Evolutionary conservation across 2,888 invertebrate species (phyloP).

Genomic region (Lepidochitona cinerea): DNA sequence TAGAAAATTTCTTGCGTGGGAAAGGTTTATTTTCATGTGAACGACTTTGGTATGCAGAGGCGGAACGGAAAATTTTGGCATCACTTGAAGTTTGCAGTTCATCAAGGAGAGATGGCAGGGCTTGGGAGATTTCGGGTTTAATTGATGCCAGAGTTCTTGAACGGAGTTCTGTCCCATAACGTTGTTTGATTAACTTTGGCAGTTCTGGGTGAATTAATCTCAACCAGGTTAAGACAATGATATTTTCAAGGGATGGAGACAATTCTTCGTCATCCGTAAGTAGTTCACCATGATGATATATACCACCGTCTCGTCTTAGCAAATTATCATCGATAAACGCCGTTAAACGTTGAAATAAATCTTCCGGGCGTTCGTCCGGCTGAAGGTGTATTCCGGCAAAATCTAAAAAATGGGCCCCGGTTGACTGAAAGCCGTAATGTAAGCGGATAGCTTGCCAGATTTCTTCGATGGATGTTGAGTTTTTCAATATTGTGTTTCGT

Average conservation of each 20-base stretch:
- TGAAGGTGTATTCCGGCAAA: slow-evolving; percentile 23
- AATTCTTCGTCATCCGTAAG: slow-evolving; percentile 18
- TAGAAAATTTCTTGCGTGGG: too few species aligned
- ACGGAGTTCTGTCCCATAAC: neutral
- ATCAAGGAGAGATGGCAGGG: slow-evolving; percentile 15
- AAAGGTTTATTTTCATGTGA: too few species aligned
- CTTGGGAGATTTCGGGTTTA: slow-evolving; percentile 11
- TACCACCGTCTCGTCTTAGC: too few species aligned
- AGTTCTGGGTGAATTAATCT: slow-evolving; percentile 14
- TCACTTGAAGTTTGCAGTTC: slow-evolving; percentile 1
- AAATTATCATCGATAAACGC: slow-evolving; percentile 33
- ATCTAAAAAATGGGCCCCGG: slow-evolving; percentile 31
- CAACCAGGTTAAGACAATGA: slow-evolving; percentile 18
- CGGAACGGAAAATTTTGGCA: too few species aligned
- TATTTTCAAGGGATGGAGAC: slow-evolving; percentile 22
- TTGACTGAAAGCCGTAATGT: slow-evolving; percentile 32
- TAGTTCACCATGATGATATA: slow-evolving; percentile 27
- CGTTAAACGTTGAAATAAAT: slow-evolving; percentile 30
- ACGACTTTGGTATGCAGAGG: too few species aligned
- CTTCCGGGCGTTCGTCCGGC: slow-evolving; percentile 30
- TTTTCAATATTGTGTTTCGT: slow-evolving; percentile 29
- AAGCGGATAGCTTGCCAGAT: slow-evolving; percentile 30
- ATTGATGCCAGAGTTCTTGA: slow-evolving; percentile 1
- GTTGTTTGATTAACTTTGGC: slow-evolving; percentile 13
- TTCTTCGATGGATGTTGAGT: slow-evolving; percentile 21